These are phyloP conservation scores for Drosophila pruinosa DNA, from an alignment of 1,140 invertebrate genomes.

Conservation along the genomic window DNA sequence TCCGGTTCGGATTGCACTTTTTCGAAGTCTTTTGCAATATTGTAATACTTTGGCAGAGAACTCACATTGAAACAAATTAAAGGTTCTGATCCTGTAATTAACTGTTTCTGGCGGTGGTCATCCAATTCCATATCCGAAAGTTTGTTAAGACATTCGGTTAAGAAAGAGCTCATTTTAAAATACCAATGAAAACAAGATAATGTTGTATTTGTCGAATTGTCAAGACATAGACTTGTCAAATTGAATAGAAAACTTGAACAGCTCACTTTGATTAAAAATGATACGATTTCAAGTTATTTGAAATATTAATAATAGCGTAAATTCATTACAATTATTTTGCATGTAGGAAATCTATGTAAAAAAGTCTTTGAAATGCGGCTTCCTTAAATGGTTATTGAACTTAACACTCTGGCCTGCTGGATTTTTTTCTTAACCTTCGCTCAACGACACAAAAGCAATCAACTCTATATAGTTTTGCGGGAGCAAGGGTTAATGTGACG, in stretches of 20 bases:
- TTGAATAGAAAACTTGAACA: not conserved
- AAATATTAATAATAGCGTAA: no score
- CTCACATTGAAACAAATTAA: not conserved
- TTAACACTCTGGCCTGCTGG: not conserved
- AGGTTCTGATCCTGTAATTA: not conserved
- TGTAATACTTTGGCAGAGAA: not conserved
- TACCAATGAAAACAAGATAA: not conserved
- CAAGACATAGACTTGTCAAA: not conserved
- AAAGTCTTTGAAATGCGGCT: not conserved
- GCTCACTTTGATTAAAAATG: not conserved
- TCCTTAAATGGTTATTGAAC: not conserved
- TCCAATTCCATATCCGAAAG: not conserved
- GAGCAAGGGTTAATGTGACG: not conserved
- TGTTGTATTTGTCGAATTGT: not conserved
- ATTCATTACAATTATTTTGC: no score
- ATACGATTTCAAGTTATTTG: not conserved
- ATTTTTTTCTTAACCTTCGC: not conserved
- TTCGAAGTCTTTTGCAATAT: conserved; percentile 5
- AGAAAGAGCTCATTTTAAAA: not conserved
- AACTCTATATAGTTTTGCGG: conserved; percentile 6
- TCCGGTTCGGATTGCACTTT: conserved; percentile 12
- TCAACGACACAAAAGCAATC: conserved; percentile 47
- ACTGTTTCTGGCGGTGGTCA: not conserved
- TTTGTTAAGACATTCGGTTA: not conserved
- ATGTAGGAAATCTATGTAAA: no score